Conservation (phyloP, 2,113 vertebrate species). For the Ophthalmolycus amberensis region DNA sequence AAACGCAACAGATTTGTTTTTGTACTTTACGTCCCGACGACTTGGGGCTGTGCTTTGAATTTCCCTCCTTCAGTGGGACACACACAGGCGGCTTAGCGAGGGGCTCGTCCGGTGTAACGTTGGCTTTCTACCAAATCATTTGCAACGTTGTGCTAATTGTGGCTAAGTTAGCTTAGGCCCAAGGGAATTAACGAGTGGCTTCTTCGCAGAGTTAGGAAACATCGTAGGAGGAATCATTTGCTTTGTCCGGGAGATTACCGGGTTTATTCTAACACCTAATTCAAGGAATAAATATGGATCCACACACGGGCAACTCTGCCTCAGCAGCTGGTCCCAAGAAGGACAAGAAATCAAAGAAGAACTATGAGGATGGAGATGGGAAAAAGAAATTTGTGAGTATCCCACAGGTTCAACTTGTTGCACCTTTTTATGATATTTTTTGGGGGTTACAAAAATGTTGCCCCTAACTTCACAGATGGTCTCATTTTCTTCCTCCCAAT, state of each 20-base stretch:
- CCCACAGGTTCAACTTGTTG: neutral
- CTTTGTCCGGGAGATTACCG: constrained; percentile 12
- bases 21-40: constrained; percentile 17
- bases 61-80: constrained; percentile 81
- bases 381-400: constrained; percentile 88
- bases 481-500: constrained; percentile 9
- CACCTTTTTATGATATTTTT: neutral
- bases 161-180: constrained; percentile 44
- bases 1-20: constrained; percentile 29
- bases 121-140: constrained; percentile 69
- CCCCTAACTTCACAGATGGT: constrained; percentile 4
- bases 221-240: neutral
- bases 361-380: constrained; percentile 81
- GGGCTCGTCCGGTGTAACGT: constrained; percentile 22
- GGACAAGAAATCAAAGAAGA: constrained; percentile 86
- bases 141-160: constrained; percentile 69
- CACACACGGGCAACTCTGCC: constrained; percentile 74
- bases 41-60: constrained; percentile 78
- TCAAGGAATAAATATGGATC: constrained; percentile 80
- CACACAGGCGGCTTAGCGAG: constrained; percentile 51
- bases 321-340: constrained; percentile 80
- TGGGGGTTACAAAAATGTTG: neutral
- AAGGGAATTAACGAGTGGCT: neutral
- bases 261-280: constrained; percentile 41
- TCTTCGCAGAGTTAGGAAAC: neutral